Conservation (phyloP, 2,797 vertebrate genomes). For the Xiphorhynchus erythropygius region DNA sequence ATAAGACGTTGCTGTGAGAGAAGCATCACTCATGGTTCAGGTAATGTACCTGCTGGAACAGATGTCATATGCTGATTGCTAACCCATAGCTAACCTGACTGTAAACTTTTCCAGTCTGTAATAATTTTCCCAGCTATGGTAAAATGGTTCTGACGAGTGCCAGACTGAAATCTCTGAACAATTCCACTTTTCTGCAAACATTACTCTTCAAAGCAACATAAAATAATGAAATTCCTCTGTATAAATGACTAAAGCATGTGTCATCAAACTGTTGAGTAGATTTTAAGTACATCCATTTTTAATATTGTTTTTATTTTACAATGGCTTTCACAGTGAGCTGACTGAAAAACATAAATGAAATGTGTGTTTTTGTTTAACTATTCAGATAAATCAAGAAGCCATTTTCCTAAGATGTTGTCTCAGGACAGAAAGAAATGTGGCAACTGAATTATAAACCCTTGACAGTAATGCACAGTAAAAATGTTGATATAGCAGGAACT, state of each 20-base stretch:
- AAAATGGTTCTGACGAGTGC: neutral
- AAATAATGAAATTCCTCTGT: neutral
- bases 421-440: neutral
- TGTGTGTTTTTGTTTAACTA: neutral
- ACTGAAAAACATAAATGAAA: neutral
- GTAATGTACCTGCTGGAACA: neutral
- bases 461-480: neutral
- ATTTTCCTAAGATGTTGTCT: neutral
- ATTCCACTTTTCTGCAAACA: neutral
- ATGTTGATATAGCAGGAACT: neutral
- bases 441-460: neutral
- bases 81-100: neutral
- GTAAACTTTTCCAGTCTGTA: neutral
- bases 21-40: neutral
- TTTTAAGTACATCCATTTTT: neutral
- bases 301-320: neutral
- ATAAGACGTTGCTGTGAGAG: rapidly evolving
- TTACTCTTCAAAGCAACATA: neutral
- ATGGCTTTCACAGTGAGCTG: neutral
- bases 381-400: neutral
- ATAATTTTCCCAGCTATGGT: neutral
- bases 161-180: neutral
- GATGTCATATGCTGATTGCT: neutral
- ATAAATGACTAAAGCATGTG: neutral
- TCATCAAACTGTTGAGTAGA: neutral